Conservation (phyloP, 2,888 invertebrate species). For the Trissonchulus sp. region DNA sequence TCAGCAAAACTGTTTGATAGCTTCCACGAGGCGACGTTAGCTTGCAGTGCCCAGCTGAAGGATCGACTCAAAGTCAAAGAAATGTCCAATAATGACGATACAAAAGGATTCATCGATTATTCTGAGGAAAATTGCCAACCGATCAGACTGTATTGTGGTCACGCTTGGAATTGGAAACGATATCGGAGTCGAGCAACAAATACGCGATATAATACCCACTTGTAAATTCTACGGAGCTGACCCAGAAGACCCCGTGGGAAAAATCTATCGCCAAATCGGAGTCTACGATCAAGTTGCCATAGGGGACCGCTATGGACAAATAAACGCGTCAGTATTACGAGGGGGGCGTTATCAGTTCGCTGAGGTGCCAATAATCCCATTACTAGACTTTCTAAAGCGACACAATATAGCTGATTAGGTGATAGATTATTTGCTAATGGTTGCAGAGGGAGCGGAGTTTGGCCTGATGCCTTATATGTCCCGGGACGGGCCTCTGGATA, state of each 20-base stretch:
- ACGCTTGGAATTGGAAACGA: background rate
- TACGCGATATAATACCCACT: background rate
- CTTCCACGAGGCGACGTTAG: background rate
- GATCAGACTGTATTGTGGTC: background rate
- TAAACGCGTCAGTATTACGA: background rate
- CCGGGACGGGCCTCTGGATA: background rate
- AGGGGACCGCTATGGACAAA: background rate
- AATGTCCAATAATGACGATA: background rate
- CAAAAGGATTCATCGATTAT: background rate
- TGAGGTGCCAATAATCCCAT: constrained; percentile 15
- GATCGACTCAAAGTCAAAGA: background rate
- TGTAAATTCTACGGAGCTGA: background rate
- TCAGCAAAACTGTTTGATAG: background rate
- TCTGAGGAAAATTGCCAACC: background rate
- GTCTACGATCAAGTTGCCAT: background rate
- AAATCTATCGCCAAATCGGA: background rate
- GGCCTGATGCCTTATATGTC: background rate
- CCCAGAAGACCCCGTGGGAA: background rate
- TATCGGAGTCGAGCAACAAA: background rate
- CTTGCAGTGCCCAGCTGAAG: background rate
- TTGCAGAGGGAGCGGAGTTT: constrained; percentile 30
- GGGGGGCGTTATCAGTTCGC: constrained; percentile 23
- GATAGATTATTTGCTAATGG: constrained; percentile 30
- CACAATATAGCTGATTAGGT: constrained; percentile 6
- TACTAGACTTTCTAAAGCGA: constrained; percentile 4